Base-by-base conservation (phyloP, 2,113 vertebrate species). In the Paramisgurnus dabryanus region DNA sequence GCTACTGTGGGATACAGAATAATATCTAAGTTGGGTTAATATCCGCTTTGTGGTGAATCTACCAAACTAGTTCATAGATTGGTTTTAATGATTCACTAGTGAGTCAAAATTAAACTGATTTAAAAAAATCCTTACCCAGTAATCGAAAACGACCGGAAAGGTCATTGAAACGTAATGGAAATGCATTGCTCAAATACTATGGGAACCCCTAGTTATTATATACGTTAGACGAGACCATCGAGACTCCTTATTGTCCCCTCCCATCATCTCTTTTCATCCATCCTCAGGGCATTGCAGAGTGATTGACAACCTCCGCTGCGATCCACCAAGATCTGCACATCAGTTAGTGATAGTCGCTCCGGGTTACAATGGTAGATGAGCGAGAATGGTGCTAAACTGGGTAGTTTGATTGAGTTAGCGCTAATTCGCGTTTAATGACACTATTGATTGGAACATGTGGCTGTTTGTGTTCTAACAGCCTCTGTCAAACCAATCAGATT, bases 341-440 rank as follows among this genome's bases (percentile, higher is more conserved):
- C 40, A n/a, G 49, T 70, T 41, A 55, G 13, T 18, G 0, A 65
- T 50, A 70, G 70, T 80, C 83, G 74, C 71, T 74, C 17, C n/a
- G 8, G 27, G 77, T 85, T 82, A 80, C 80, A 80, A 85, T 77
- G 67, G 80, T 82, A 85, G 82, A 80, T 78, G 80, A 71, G 34
- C 49, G 63, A 77, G 74, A 82, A 53, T 77, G 76, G 72, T 43
- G 69, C 77, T 77, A 80, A 85, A 82, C 67, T 65, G 78, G 45
- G 72, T 64, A 67, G 80, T 85, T 85, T 82, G 80, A 85, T 85
- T 81, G 79, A 77, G 84, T 82, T 80, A 82, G 77, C 73, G 60
- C 77, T 85, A 85, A 85, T 85, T 85, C 84, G 45, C 78, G 61
- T 82, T 85, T 85, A 85, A 85, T 85, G 84, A 82, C 22, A 53